phyloP scores from a whole-genome alignment of 2,888 invertebrate genomes.

The Cryptus armator region DNA sequence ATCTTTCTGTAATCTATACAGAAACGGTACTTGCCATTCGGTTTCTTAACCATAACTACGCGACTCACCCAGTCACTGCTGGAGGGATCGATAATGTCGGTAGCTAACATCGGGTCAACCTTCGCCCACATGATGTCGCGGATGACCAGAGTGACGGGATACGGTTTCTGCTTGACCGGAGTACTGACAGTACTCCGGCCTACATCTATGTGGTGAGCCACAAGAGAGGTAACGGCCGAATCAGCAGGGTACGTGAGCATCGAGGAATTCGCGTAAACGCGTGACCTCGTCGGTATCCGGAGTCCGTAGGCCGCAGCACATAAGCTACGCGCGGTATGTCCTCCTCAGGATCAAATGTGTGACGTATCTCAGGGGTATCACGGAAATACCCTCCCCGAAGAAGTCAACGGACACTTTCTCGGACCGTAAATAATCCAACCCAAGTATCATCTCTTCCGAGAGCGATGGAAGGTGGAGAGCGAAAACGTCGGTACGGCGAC shows the following conservation, averaged over 20 bases:
- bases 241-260: background rate
- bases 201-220: slow-evolving; percentile 6
- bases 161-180: slow-evolving; percentile 61
- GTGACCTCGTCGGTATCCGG: background rate
- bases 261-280: background rate
- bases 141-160: slow-evolving; percentile 56
- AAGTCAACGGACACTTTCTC: background rate
- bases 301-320: background rate
- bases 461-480: background rate
- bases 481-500: background rate
- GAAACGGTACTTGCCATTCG: slow-evolving; percentile 73
- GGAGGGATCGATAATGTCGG: slow-evolving; percentile 76
- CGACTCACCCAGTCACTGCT: slow-evolving; percentile 75
- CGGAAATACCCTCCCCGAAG: background rate
- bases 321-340: background rate
- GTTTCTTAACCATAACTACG: slow-evolving; percentile 74
- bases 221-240: background rate
- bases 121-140: slow-evolving; percentile 65
- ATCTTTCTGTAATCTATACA: slow-evolving; percentile 77
- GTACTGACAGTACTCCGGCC: slow-evolving; percentile 13
- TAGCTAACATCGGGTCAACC: slow-evolving; percentile 76
- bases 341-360: background rate
- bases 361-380: background rate
- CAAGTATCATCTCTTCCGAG: background rate
- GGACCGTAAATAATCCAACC: background rate